phyloP scores from a whole-genome alignment of 1,140 invertebrate species.

The Aphelenchoides besseyi region DNA sequence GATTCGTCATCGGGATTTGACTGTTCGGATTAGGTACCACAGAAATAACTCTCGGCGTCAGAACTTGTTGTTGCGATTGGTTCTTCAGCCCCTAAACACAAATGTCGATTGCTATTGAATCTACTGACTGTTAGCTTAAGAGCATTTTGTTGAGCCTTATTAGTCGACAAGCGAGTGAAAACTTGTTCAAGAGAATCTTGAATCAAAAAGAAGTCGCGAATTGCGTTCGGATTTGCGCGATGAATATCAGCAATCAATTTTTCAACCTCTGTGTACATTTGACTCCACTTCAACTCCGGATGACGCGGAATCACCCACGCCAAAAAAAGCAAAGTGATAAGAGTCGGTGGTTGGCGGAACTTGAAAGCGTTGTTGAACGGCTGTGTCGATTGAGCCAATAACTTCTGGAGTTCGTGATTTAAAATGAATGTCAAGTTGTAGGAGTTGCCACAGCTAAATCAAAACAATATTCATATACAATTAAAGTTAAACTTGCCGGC shows the following conservation, averaged over 20 bases:
- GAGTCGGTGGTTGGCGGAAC: conserved; percentile 2
- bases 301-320: conserved; percentile 1
- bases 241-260: not conserved
- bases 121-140: too few relatives aligned
- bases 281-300: not conserved
- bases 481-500: conserved; percentile 64
- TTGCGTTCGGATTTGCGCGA: not conserved
- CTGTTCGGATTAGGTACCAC: too few relatives aligned
- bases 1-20: too few relatives aligned
- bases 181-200: conserved; percentile 23
- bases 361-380: conserved; percentile 11
- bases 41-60: too few relatives aligned
- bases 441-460: conserved; percentile 19
- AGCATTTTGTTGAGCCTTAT: too few relatives aligned
- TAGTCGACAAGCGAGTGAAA: conserved; percentile 1
- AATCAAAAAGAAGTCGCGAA: conserved; percentile 18
- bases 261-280: conserved; percentile 18
- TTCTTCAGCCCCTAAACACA: too few relatives aligned
- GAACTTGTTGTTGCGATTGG: too few relatives aligned
- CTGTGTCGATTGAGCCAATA: not conserved
- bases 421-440: conserved; percentile 16
- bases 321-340: not conserved
- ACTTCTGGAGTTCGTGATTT: not conserved
- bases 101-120: too few relatives aligned
- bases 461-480: not conserved